A percentile compares a stretch with the other conserved stretches of the same genome.
Evolutionary conservation across 2,797 vertebrate species (phyloP).

Genomic region (Chelon labrosus): DNA sequence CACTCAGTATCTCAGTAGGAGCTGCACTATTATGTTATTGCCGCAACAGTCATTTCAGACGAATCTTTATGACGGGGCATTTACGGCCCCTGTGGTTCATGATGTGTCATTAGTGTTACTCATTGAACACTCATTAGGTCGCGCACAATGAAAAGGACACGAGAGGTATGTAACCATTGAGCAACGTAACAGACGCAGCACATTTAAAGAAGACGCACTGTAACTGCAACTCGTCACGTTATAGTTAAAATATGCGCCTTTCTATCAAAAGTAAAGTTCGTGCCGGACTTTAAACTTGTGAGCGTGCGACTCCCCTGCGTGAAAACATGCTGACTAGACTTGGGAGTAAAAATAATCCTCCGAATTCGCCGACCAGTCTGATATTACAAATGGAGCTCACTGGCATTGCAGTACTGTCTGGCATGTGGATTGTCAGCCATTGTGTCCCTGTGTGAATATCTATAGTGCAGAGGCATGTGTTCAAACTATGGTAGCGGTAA

Average conservation of each 20-base stretch:
- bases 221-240: no score
- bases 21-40: slow-evolving; percentile 10
- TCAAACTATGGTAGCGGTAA: slow-evolving; percentile 61
- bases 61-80: slow-evolving; percentile 55
- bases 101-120: slow-evolving; percentile 62
- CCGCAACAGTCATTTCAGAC: slow-evolving; percentile 20
- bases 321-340: slow-evolving; percentile 36
- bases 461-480: slow-evolving; percentile 62
- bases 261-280: no score
- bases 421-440: slow-evolving; percentile 69
- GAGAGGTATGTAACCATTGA: slow-evolving; percentile 2
- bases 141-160: slow-evolving; percentile 6
- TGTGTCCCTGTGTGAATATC: slow-evolving; percentile 69
- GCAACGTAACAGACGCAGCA: slow-evolving; percentile 8
- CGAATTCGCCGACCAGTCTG: slow-evolving; percentile 41
- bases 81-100: slow-evolving; percentile 49
- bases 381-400: slow-evolving; percentile 54
- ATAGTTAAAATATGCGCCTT: no score
- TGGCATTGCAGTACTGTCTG: slow-evolving; percentile 54
- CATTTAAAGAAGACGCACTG: no score
- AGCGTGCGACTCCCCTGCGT: background rate
- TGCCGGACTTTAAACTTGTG: background rate
- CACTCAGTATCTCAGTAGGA: slow-evolving; percentile 17
- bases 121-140: slow-evolving; percentile 46
- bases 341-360: slow-evolving; percentile 64